A percentile compares a stretch with the other conserved stretches of the same genome.
phyloP scores from a whole-genome alignment of 1,140 invertebrate species.

The Theocolax elegans region DNA sequence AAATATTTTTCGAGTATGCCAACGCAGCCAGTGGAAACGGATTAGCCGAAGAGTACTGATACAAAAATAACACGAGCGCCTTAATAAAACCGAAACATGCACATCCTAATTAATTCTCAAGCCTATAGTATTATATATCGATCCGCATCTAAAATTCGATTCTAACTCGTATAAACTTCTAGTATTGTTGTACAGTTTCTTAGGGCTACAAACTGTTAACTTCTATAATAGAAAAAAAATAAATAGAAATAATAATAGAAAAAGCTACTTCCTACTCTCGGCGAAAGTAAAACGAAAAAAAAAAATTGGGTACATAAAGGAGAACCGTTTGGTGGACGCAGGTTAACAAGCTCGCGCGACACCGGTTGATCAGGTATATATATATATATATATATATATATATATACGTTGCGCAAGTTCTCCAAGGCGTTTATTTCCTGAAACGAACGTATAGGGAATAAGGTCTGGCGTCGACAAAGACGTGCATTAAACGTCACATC shows the following conservation, averaged over 20 bases:
- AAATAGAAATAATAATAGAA: no score
- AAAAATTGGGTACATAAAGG: no score
- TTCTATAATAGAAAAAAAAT: no score
- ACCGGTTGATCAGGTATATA: constrained; percentile 15
- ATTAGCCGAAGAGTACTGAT: neutral
- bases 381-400: no score
- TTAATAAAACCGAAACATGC: neutral
- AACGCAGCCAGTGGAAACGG: neutral
- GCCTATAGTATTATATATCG: no score
- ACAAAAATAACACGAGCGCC: neutral
- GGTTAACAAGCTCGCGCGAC: neutral
- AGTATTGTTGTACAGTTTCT: no score
- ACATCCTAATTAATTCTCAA: neutral
- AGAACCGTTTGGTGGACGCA: neutral
- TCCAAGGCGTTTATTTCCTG: constrained; percentile 2
- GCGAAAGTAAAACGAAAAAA: no score
- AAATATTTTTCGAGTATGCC: constrained; percentile 15
- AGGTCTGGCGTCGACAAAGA: no score
- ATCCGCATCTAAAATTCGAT: no score
- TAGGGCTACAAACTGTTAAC: no score
- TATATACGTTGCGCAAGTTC: constrained; percentile 15
- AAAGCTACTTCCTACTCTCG: no score
- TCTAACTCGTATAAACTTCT: no score
- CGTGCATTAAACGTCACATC: constrained; percentile 28
- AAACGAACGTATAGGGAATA: neutral